Evolutionary conservation across 2,797 vertebrate species (phyloP), one percentile per base, ranked within the genome.

Genomic region (Anniella stebbinsi): DNA sequence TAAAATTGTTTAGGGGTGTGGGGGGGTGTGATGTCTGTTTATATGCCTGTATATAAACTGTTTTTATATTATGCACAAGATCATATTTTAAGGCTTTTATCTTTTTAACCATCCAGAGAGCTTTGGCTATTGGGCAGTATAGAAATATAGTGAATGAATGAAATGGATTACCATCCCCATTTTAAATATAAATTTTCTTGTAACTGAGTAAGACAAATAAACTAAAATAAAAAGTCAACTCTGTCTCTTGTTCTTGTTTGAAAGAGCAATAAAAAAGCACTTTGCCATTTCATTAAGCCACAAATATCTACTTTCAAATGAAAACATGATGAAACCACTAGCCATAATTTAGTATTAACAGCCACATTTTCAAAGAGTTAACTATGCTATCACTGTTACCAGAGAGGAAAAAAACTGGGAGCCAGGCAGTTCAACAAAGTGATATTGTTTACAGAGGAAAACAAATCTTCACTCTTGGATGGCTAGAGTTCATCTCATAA

Each of bases 321-420:
- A 54, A 57, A 89, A 85, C 63, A 45, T 75, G 82, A 63, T 89
- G 73, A 70, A 84, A 41, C 28, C 63, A n/a, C 57, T 84, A 75
- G 57, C 33, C 9, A 67, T 84, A 51, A 83, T 66, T 75, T 45
- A 36, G 4, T 36, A 85, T 85, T 85, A 89, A 69, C 41, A 69
- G 45, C 11, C 63, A 89, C 75, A 87, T 87, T 33, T 69, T 80
- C 54, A 45, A 70, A 89, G n/a, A 78, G 70, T 85, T 84, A 85
- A 67, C 17, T 57, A 10, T 28, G 45, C 33, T 51, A 67, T 48
- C 23, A 33, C 60, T 30, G 57, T 60, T 63, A 45, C 4, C 18
- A 81, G 28, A 63, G 7, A 66, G 18, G 30, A 57, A 18, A 41
- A 33, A 12, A n/a, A 66, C n/a, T n/a, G 30, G 41, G n/a, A 33